A percentile compares a stretch with the other conserved stretches of the same genome.
These are phyloP conservation scores for Andinoacara biseriatus DNA, from an alignment of 2,113 vertebrate genomes.

Conservation along the genomic window DNA sequence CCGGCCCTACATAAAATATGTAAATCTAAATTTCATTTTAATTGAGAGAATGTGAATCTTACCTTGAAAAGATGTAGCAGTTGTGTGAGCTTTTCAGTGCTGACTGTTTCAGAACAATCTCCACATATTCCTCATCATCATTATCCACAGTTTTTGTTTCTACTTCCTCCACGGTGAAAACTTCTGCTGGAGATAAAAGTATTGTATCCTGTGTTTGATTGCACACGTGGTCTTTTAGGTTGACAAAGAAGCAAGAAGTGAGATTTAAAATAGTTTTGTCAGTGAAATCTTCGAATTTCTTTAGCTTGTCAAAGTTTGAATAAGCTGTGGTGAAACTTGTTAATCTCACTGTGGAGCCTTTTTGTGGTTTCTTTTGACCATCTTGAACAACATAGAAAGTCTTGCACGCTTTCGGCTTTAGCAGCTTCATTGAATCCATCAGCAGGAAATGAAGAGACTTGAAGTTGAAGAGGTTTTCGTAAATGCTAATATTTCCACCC, in stretches of 20 bases:
- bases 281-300: accelerated
- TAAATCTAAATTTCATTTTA: neutral
- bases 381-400: no score
- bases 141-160: accelerated
- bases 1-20: no score
- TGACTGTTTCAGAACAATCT: constrained; percentile 46
- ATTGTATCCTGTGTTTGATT: accelerated
- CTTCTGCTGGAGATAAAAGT: constrained; percentile 74
- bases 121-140: accelerated
- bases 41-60: constrained; percentile 32
- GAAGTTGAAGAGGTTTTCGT: neutral
- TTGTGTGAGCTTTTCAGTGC: neutral
- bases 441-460: no score
- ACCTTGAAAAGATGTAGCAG: constrained; percentile 67
- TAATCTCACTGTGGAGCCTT: constrained; percentile 55
- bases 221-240: constrained; percentile 40
- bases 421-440: no score
- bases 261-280: constrained; percentile 26
- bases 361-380: neutral
- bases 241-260: constrained; percentile 64
- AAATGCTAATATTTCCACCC: neutral
- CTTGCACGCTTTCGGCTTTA: no score
- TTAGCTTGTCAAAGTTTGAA: accelerated
- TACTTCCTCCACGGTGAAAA: constrained; percentile 61
- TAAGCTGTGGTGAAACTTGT: constrained; percentile 40